Evolutionary conservation across 2,113 vertebrate species (phyloP).

Genomic region (Candoia aspera): DNA sequence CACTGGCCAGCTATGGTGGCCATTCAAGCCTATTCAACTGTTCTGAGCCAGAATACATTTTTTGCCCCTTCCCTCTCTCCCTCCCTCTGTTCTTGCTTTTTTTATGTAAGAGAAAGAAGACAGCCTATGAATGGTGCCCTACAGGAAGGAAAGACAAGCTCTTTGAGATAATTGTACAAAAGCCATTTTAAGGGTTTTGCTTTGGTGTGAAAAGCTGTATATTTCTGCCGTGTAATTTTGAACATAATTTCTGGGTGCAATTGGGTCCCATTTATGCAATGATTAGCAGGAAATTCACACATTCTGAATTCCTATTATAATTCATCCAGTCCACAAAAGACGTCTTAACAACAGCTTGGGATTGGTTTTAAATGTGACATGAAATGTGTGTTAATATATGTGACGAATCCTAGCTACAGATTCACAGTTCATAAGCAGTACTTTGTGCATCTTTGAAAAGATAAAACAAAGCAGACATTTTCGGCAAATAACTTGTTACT

Average conservation of each 20-base stretch:
- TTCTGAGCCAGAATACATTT: not conserved
- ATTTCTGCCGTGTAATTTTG: constrained; percentile 26
- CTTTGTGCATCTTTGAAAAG: not conserved
- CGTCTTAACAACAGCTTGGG: not conserved
- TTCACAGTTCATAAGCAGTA: not conserved
- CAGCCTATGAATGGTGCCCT: not conserved
- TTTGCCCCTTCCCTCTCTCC: not conserved
- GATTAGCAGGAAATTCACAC: not conserved
- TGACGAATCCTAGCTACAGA: not conserved
- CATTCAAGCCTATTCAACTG: constrained; percentile 13
- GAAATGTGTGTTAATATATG: not conserved
- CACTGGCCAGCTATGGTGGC: constrained; percentile 8
- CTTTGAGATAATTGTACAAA: constrained; percentile 25
- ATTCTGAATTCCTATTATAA: constrained; percentile 9
- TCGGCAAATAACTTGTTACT: not conserved
- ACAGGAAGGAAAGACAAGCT: constrained; percentile 1
- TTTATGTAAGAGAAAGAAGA: constrained; percentile 3
- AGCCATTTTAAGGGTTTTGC: constrained; percentile 16
- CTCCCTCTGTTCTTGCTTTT: not conserved
- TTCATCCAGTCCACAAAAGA: constrained; percentile 10
- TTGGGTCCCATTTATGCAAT: constrained; percentile 9
- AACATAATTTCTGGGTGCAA: constrained; percentile 19
- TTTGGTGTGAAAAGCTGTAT: constrained; percentile 19
- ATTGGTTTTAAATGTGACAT: constrained; percentile 10
- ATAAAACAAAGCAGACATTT: not conserved